Percentiles rank a stretch among this genome's conserved stretches.
These are phyloP conservation scores for Acrobasis suavella DNA, from an alignment of 2,888 invertebrate genomes.

Conservation along the genomic window DNA sequence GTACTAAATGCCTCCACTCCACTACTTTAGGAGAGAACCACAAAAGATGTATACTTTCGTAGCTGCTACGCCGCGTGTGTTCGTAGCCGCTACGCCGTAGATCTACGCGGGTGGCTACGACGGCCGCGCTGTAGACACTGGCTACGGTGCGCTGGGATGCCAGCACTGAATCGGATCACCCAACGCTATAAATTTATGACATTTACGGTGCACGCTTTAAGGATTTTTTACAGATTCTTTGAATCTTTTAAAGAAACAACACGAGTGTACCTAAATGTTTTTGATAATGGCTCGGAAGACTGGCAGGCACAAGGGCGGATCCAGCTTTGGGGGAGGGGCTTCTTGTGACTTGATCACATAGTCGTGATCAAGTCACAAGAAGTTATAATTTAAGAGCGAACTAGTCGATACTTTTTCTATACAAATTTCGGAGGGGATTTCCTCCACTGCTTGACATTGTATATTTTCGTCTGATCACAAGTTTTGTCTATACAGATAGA, in stretches of 20 bases:
- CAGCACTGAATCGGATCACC: conserved; percentile 54
- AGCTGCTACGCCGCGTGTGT: conserved; percentile 35
- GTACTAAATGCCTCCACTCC: conserved; percentile 16
- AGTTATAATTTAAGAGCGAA: too few relatives aligned
- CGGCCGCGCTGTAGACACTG: conserved; percentile 49
- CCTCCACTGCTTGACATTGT: too few relatives aligned
- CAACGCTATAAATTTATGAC: conserved; percentile 32
- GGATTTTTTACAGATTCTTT: background rate
- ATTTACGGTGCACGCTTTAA: conserved; percentile 13
- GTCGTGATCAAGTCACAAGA: too few relatives aligned
- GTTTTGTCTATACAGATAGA: too few relatives aligned
- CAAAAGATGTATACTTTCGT: conserved; percentile 31
- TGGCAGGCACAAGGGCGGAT: too few relatives aligned
- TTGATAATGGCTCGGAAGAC: too few relatives aligned
- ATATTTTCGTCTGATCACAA: too few relatives aligned
- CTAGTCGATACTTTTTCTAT: too few relatives aligned
- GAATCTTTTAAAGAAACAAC: background rate
- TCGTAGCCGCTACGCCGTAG: conserved; percentile 55
- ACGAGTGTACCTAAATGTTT: too few relatives aligned
- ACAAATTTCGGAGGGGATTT: too few relatives aligned
- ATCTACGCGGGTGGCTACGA: conserved; percentile 50
- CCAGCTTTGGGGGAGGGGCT: too few relatives aligned
- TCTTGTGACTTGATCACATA: too few relatives aligned
- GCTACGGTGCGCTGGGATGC: conserved; percentile 47
- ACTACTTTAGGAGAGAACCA: conserved; percentile 13